Conservation (phyloP, 2,113 vertebrate species). For the Panurus biarmicus region DNA sequence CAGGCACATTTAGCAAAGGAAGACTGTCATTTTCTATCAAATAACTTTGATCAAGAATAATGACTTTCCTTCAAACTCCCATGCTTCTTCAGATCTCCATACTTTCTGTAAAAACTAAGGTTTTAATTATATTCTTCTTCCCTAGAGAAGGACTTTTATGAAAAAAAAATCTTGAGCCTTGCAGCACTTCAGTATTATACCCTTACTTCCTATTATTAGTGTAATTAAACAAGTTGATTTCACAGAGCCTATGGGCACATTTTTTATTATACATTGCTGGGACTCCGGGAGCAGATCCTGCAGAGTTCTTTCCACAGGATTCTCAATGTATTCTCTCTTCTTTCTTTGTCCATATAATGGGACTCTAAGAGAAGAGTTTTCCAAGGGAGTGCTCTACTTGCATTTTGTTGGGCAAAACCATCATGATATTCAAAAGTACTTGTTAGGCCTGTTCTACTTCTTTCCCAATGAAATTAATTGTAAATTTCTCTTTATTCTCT, state of each 20-base stretch:
- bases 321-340: not conserved
- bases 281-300: not conserved
- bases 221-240: constrained; percentile 45
- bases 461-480: not conserved
- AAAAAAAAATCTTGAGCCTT: constrained; percentile 24
- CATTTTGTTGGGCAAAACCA: not conserved
- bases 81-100: not conserved
- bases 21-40: not conserved
- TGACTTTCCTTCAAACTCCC: not conserved
- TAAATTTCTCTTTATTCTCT: not conserved
- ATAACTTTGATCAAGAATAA: not conserved
- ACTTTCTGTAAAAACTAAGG: not conserved
- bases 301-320: not conserved
- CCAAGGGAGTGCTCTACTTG: not conserved
- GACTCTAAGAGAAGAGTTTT: not conserved
- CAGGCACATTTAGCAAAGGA: not conserved
- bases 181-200: not conserved
- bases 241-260: not conserved
- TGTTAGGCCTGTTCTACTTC: not conserved
- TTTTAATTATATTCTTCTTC: constrained; percentile 34
- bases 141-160: not conserved
- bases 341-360: not conserved
- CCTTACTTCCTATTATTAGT: not conserved
- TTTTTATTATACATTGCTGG: not conserved
- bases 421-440: not conserved